These are phyloP conservation scores for Merluccius polli DNA, from an alignment of 2,797 vertebrate genomes.

Conservation along the genomic window DNA sequence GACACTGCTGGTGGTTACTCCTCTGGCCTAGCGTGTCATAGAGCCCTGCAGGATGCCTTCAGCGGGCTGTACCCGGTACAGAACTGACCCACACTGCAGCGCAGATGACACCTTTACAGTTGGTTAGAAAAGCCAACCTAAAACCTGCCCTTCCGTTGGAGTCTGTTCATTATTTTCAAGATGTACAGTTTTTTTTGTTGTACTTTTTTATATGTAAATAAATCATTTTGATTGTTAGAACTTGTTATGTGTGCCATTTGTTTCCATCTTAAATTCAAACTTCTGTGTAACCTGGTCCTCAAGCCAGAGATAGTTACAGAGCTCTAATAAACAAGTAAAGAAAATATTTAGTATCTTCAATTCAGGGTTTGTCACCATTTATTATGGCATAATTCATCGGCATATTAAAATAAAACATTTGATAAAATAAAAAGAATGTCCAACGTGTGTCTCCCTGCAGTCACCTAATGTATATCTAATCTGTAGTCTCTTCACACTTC, in stretches of 20 bases:
- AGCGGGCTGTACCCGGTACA: slow-evolving; percentile 81
- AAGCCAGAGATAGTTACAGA: not conserved
- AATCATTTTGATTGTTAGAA: slow-evolving; percentile 32
- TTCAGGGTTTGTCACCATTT: not conserved
- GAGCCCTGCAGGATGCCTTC: slow-evolving; percentile 95
- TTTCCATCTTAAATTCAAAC: slow-evolving; percentile 42
- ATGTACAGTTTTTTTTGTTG: slow-evolving; percentile 43
- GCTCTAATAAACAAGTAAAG: not conserved
- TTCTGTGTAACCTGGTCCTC: not conserved
- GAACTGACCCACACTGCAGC: slow-evolving; percentile 27
- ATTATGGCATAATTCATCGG: slow-evolving; percentile 11
- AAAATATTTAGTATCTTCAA: not conserved
- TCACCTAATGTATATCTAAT: slow-evolving; percentile 9
- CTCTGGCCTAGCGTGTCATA: slow-evolving; percentile 89
- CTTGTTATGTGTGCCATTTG: not conserved
- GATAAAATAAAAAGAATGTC: not conserved
- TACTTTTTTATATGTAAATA: slow-evolving; percentile 58
- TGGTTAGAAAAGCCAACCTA: slow-evolving; percentile 19
- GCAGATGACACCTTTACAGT: slow-evolving; percentile 1
- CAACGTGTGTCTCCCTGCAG: not conserved
- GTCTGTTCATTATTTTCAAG: slow-evolving; percentile 1
- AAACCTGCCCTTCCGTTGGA: slow-evolving; percentile 22
- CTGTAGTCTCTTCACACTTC: slow-evolving; percentile 60
- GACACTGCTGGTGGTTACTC: slow-evolving; percentile 93
- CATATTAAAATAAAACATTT: slow-evolving; percentile 25